Evolutionary conservation across 2,797 vertebrate genomes (phyloP), one percentile per base, ranked within the genome.

Genomic region (Nyctibius grandis): DNA sequence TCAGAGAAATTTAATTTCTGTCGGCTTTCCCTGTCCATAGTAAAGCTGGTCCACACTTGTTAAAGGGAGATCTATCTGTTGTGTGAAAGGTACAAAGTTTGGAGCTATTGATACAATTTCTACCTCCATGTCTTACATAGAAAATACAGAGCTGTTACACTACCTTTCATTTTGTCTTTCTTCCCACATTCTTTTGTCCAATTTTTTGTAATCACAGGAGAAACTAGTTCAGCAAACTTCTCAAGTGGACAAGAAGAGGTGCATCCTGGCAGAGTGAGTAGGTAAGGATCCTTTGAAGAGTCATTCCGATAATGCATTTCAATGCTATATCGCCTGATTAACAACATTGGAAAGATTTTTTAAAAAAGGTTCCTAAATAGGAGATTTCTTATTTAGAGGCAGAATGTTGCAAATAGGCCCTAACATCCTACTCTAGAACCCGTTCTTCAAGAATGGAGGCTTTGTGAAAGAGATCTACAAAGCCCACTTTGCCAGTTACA

Each of bases 271-370:
- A 99, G 94, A 0, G 96, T 97, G 89, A 98, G 98, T 28, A 97
- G 97, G 80, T 98, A 97, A 9, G 98, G 98, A 47, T 98, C 97
- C 7, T 36, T 97, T 68, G 78, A 88, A 8, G 98, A 98, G 91
- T 99, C 98, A 5, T 99, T 99, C 77, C 98, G 98, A 93, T 99
- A 99, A 94, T 97, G 94, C 98, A 99, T 98, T 96, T 98, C 98
- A 78, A 99, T 72, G 29, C 98, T 98, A 38, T 99, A 98, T 53
- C 76, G 94, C 93, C 99, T 99, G 97, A 86, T 89, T 23, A 63
- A 47, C 33, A 76, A 89, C 74, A 95, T 77, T 88, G 92, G 82
- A 81, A 85, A 78, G 20, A 29, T 5, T 22, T 90, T 72, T 50
- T 3, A 0, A 12, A 23, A 53, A 38, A 28, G 5, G 6, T 94